phyloP scores from a whole-genome alignment of 2,113 vertebrate species.

The Neodon shergylaensis region DNA sequence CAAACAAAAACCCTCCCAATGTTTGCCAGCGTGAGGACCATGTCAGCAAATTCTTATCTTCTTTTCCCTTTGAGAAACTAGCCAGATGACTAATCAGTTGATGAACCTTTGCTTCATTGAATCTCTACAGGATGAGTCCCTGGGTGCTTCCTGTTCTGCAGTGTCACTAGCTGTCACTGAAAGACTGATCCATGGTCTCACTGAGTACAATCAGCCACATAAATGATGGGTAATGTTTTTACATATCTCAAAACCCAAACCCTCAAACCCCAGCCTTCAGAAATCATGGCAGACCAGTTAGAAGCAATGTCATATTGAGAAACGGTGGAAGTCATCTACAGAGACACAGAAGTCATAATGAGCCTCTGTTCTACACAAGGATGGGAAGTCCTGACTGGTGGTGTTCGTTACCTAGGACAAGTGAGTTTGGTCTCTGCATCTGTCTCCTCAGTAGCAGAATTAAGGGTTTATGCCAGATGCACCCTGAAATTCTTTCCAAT shows the following conservation, averaged over 20 bases:
- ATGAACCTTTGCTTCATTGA: not conserved
- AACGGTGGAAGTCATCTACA: not conserved
- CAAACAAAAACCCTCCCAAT: not conserved
- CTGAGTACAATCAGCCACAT: not conserved
- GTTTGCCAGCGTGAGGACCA: not conserved
- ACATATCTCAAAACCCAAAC: not conserved
- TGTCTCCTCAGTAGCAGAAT: slow-evolving; percentile 21
- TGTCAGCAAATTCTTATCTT: not conserved
- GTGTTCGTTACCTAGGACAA: not conserved
- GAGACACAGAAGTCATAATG: not conserved
- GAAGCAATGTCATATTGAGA: not conserved
- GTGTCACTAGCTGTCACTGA: slow-evolving; percentile 1
- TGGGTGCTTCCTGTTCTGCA: not conserved
- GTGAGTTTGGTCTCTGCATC: not conserved
- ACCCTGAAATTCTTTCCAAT: not conserved
- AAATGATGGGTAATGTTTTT: not conserved
- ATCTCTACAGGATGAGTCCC: not conserved
- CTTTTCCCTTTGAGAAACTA: slow-evolving; percentile 46
- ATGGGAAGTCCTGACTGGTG: not conserved
- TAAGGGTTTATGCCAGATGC: not conserved
- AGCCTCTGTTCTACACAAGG: not conserved
- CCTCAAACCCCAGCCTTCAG: not conserved
- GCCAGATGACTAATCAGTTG: not conserved
- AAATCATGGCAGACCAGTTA: not conserved
- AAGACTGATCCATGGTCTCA: not conserved